Evolutionary conservation across 2,888 invertebrate genomes (phyloP).

Genomic region (Acronicta leporina): DNA sequence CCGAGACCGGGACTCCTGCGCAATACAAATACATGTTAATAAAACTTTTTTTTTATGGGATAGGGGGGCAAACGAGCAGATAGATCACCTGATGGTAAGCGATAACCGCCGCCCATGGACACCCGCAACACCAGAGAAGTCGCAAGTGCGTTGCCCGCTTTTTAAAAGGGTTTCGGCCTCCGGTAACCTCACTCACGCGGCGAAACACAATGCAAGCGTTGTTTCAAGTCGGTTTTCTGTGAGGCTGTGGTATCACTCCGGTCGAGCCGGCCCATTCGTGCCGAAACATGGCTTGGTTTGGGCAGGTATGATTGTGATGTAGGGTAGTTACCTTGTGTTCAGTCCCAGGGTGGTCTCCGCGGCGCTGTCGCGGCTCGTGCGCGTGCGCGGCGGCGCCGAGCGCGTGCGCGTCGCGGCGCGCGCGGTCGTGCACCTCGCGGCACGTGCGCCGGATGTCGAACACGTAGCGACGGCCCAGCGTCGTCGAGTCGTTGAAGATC

Average conservation of each 20-base stretch:
- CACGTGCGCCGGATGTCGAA: constrained; percentile 97
- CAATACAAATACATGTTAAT: constrained; percentile 25
- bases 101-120: too few species aligned
- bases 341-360: constrained; percentile 45
- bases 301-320: background rate
- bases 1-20: constrained; percentile 72
- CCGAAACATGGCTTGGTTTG: too few species aligned
- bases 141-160: too few species aligned
- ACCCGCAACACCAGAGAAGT: too few species aligned
- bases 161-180: too few species aligned
- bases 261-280: too few species aligned
- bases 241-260: too few species aligned
- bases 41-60: background rate
- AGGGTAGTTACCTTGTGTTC: constrained; percentile 66
- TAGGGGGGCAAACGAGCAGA: too few species aligned
- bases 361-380: constrained; percentile 44
- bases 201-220: too few species aligned
- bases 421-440: constrained; percentile 96
- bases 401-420: constrained; percentile 92
- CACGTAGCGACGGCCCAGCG: constrained; percentile 96
- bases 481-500: constrained; percentile 96
- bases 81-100: too few species aligned
- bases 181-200: too few species aligned
- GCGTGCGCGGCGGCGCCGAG: constrained; percentile 72
- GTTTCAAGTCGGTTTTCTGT: too few species aligned